Conservation (phyloP, 1,140 invertebrate species). For the Monochamus saltuarius region DNA sequence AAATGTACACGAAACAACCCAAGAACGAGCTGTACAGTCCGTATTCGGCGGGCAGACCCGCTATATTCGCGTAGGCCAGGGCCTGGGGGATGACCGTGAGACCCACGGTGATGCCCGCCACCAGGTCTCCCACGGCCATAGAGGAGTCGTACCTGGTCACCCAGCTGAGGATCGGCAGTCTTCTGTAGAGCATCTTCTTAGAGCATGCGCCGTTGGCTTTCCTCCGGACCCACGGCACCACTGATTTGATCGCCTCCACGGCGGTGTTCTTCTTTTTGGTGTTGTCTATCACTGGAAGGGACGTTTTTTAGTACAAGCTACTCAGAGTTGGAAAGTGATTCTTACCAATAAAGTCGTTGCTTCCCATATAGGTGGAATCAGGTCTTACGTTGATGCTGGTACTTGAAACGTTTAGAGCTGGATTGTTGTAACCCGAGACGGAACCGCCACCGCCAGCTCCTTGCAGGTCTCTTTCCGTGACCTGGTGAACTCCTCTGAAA, state of each 20-base stretch:
- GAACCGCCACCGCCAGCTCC: conserved; percentile 14
- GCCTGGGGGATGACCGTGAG: conserved; percentile 81
- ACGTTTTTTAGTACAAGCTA: background rate
- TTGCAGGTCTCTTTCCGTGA: conserved; percentile 11
- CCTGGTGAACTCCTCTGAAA: conserved; percentile 13
- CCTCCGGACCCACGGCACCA: conserved; percentile 34
- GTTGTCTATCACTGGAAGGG: conserved; percentile 32
- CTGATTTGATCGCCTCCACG: conserved; percentile 33
- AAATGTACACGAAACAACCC: conserved; percentile 86
- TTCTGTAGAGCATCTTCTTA: conserved; percentile 67
- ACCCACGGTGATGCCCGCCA: conserved; percentile 84
- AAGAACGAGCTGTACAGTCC: conserved; percentile 91
- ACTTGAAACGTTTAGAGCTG: conserved; percentile 13
- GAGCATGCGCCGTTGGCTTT: conserved; percentile 55
- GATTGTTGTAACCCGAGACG: conserved; percentile 7
- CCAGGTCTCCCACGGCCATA: conserved; percentile 70
- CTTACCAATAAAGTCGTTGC: conserved; percentile 23
- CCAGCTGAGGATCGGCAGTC: conserved; percentile 73
- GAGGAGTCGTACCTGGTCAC: conserved; percentile 68
- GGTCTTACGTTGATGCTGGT: conserved; percentile 8
- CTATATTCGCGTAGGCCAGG: conserved; percentile 82
- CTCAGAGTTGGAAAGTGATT: too few relatives aligned
- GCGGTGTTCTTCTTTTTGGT: conserved; percentile 23
- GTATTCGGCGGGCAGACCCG: conserved; percentile 77
- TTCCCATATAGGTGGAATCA: conserved; percentile 14